Evolutionary conservation across 1,140 invertebrate genomes (phyloP).

Genomic region (Meloidogyne chitwoodi): DNA sequence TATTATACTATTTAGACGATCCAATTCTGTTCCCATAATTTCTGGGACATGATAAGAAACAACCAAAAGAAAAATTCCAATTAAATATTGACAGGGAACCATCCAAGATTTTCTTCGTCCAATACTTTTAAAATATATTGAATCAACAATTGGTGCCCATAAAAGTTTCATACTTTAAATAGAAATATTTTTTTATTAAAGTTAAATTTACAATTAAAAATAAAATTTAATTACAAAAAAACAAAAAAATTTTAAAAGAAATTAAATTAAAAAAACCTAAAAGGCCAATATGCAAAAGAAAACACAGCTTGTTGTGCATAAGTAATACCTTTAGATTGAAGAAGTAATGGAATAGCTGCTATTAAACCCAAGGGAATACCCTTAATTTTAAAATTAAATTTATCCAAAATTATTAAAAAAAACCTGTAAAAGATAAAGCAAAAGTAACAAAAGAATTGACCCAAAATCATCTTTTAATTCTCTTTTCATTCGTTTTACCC

Average conservation of each 20-base stretch:
- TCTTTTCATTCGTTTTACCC: conserved; percentile 40
- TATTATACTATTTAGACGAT: not conserved
- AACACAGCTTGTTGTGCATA: conserved; percentile 95
- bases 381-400: conserved; percentile 68
- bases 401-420: not conserved
- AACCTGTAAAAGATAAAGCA: conserved; percentile 57
- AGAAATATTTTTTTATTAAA: not conserved
- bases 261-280: conserved; percentile 55
- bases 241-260: not conserved
- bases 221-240: not conserved
- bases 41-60: conserved; percentile 72
- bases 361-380: conserved; percentile 90
- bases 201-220: not conserved
- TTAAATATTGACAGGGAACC: conserved; percentile 75
- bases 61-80: conserved; percentile 75
- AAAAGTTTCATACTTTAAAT: conserved; percentile 73
- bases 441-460: conserved; percentile 52
- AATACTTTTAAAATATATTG: conserved; percentile 75
- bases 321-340: conserved; percentile 82
- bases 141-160: conserved; percentile 96
- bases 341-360: conserved; percentile 82
- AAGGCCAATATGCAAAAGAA: conserved; percentile 96
- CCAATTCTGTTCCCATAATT: conserved; percentile 69
- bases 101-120: conserved; percentile 95
- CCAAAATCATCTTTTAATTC: conserved; percentile 57